These are phyloP conservation scores for Haplotaxodon microlepis DNA, from an alignment of 2,113 vertebrate species.

Conservation along the genomic window DNA sequence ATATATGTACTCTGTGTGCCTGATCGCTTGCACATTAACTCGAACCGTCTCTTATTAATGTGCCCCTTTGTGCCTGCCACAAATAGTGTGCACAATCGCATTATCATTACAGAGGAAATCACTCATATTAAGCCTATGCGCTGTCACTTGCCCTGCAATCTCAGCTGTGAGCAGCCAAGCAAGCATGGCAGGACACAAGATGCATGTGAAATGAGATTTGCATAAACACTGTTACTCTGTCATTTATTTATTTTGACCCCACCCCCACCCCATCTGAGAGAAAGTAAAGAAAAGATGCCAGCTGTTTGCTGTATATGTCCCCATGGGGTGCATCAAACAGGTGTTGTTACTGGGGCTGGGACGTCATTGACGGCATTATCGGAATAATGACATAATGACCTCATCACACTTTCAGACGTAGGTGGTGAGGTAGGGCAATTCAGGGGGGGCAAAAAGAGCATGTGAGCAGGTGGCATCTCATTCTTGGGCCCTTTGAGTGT, in stretches of 20 bases:
- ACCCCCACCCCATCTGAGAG: background rate
- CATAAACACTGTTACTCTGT: conserved; percentile 57
- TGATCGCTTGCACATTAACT: conserved; percentile 30
- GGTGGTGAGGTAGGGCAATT: background rate
- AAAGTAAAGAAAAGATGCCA: conserved; percentile 6
- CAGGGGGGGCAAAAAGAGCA: background rate
- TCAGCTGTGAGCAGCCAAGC: conserved; percentile 46
- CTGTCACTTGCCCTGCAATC: conserved; percentile 52
- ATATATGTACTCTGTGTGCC: background rate
- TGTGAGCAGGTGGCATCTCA: background rate
- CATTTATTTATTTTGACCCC: conserved; percentile 51
- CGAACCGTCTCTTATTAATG: background rate
- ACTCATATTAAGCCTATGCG: conserved; percentile 53
- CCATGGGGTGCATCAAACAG: conserved; percentile 8
- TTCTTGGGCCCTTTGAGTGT: background rate
- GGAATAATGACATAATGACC: conserved; percentile 41
- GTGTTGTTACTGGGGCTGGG: background rate
- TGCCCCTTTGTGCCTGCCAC: conserved; percentile 27
- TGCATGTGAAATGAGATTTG: conserved; percentile 65
- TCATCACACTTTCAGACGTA: background rate
- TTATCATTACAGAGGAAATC: conserved; percentile 64
- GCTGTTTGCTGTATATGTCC: background rate
- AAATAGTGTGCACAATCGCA: conserved; percentile 43
- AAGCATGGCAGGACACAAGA: conserved; percentile 48
- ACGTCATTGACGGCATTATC: conserved; percentile 7